Percentiles rank a stretch among this genome's conserved stretches.
These are phyloP conservation scores for Drosophila orosa DNA, from an alignment of 1,140 invertebrate species.

Conservation along the genomic window DNA sequence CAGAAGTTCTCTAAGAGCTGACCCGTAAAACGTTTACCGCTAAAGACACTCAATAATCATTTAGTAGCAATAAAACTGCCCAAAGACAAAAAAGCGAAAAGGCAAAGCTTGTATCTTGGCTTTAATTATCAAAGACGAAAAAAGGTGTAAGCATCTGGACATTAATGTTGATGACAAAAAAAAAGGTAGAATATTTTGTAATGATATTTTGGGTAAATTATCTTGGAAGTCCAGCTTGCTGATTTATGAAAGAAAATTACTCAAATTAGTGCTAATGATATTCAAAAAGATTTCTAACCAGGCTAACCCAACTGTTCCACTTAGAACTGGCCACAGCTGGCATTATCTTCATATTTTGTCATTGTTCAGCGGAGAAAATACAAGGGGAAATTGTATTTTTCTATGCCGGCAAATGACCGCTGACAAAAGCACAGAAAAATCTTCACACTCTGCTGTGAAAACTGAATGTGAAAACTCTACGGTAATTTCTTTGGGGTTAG, in stretches of 20 bases:
- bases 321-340: slow-evolving; percentile 12
- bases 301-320: slow-evolving; percentile 21
- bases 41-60: slow-evolving; percentile 58
- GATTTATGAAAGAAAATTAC: background rate
- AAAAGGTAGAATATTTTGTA: slow-evolving; percentile 7
- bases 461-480: slow-evolving; percentile 61
- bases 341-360: slow-evolving; percentile 37
- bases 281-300: slow-evolving; percentile 11
- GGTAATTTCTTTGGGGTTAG: slow-evolving; percentile 38
- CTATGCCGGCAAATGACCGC: slow-evolving; percentile 16
- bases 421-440: slow-evolving; percentile 29
- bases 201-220: slow-evolving; percentile 17
- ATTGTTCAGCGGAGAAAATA: slow-evolving; percentile 21
- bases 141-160: slow-evolving; percentile 25
- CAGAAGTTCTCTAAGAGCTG: slow-evolving; percentile 30
- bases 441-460: slow-evolving; percentile 61
- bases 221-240: background rate
- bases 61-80: slow-evolving; percentile 51
- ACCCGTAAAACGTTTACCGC: slow-evolving; percentile 55
- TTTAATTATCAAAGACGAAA: slow-evolving; percentile 46
- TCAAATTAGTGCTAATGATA: slow-evolving; percentile 4
- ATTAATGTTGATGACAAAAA: slow-evolving; percentile 12
- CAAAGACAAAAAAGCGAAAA: slow-evolving; percentile 31
- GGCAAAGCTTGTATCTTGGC: slow-evolving; percentile 23
- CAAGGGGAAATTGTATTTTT: slow-evolving; percentile 12